Base-by-base conservation (phyloP, 2,888 invertebrate species). In the Maniola hyperantus region DNA sequence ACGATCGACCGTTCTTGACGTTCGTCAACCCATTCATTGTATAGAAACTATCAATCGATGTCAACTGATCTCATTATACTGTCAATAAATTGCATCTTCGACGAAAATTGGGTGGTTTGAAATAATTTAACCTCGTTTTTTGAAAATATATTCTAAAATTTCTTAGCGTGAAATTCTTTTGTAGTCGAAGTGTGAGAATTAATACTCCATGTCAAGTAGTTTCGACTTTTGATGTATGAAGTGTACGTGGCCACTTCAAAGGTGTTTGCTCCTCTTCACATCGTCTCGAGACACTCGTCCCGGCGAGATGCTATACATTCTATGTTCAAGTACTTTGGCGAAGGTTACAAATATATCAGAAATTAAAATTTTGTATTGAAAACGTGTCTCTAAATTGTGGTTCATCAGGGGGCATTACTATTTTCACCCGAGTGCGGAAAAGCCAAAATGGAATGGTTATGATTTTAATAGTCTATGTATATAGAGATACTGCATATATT, bases 211-310 rank as follows among this genome's bases (percentile, higher is more conserved):
- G 33, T 54, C 46, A 64, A 64, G 64, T 66, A 61, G 36, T 10
- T 66, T 64, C 59, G 58, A 63, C 60, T 66, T 65, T 64, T 48
- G 53, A 66, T 64, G 54, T 61, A 64, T 46, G 58, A 69, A 66
- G 50, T 50, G 64, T 46, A 61, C 61, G 42, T 46, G 66, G 18
- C 42, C 46, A 53, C 61, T 69, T 61, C 50, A 67, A 58, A 69
- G 69, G 69, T 66, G 66, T 69, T 69, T 67, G 69, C 66, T 50
- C 57, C 69, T 65, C 67, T 66, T 53, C 55, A 55, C 60, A 51
- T 18, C 61, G 53, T 53, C 69, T 62, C 61, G 64, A 62, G 66
- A 64, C 67, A 62, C 66, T 69, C 46, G 61, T 66, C 46, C 58
- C 20, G 15, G 36, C 15, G 51, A 26, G 42, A 20, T 53, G 62